These are phyloP conservation scores for Melanotaenia boesemani DNA, from an alignment of 2,797 vertebrate genomes.

Conservation along the genomic window DNA sequence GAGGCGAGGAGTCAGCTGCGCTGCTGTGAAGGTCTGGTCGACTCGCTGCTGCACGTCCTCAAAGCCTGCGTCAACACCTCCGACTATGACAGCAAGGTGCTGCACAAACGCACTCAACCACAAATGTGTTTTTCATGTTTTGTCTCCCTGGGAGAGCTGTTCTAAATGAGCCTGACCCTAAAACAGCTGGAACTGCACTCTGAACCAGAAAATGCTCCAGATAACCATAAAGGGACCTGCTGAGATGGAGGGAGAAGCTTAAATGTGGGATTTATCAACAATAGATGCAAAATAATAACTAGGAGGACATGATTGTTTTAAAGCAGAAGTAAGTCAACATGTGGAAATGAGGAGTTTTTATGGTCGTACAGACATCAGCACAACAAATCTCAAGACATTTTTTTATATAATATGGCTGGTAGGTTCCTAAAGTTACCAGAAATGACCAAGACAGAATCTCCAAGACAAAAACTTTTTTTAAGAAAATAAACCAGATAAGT, in stretches of 20 bases:
- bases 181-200: neutral
- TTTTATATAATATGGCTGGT: too few species aligned
- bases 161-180: neutral
- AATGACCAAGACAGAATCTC: too few species aligned
- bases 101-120: slow-evolving; percentile 19
- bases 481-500: too few species aligned
- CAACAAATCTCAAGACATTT: too few species aligned
- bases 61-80: slow-evolving; percentile 96
- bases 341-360: neutral
- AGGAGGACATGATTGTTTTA: neutral
- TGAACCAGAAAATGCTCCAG: neutral
- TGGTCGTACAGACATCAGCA: neutral
- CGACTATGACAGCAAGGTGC: slow-evolving; percentile 98
- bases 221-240: neutral
- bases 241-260: neutral
- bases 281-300: neutral
- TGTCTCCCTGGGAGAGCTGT: neutral
- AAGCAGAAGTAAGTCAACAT: neutral
- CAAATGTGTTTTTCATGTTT: neutral
- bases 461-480: too few species aligned
- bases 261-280: neutral
- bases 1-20: slow-evolving; percentile 96
- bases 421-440: too few species aligned
- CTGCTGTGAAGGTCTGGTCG: slow-evolving; percentile 93
- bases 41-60: slow-evolving; percentile 95